Evolutionary conservation across 1,140 invertebrate genomes (phyloP).

Genomic region (Aphidius ervi): DNA sequence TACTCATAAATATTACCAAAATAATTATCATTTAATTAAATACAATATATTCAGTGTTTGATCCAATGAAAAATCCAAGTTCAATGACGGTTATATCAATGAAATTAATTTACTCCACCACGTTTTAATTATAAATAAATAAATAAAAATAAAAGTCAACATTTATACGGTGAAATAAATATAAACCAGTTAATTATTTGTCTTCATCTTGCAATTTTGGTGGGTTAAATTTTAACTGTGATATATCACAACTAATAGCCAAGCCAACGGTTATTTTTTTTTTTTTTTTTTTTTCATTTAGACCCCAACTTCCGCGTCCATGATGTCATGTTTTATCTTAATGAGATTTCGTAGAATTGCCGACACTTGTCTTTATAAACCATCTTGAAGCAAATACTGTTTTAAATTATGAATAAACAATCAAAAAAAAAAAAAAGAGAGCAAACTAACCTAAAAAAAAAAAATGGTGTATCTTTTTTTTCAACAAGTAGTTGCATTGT

Average conservation of each 20-base stretch:
- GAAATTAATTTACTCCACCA: background rate
- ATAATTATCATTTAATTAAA: background rate
- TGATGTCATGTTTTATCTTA: no score
- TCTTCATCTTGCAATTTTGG: no score
- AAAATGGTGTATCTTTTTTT: background rate
- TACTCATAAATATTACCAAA: conserved; percentile 10
- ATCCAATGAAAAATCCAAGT: background rate
- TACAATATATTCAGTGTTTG: background rate
- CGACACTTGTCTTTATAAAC: no score
- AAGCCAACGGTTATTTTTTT: no score
- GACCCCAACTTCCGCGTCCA: no score
- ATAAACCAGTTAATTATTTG: no score
- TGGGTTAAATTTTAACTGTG: no score
- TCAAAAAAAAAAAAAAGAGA: background rate
- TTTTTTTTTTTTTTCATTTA: no score
- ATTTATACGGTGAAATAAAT: no score
- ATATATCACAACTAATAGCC: no score
- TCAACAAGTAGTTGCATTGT: background rate
- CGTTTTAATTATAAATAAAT: background rate
- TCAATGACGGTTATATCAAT: background rate
- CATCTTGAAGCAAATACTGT: background rate
- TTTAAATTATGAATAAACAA: background rate
- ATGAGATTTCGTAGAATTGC: no score
- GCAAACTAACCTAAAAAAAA: background rate
- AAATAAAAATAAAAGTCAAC: background rate